These are phyloP conservation scores for Tetraodon nigroviridis DNA, from an alignment of 2,113 vertebrate genomes.

Conservation along the genomic window DNA sequence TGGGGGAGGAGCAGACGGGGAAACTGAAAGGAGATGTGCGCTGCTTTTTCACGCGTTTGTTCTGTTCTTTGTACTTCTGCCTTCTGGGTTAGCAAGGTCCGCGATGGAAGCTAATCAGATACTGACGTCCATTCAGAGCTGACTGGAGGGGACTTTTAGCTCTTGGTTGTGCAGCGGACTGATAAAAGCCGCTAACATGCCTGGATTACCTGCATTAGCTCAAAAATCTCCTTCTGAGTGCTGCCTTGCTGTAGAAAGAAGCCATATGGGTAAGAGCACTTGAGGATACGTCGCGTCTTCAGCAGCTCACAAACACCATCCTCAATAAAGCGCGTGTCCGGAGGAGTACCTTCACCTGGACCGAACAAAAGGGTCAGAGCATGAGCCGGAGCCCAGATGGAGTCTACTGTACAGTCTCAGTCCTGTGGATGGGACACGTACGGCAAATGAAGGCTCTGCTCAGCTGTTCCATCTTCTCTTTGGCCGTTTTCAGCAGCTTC, in stretches of 20 bases:
- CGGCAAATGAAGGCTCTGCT: slow-evolving; percentile 93
- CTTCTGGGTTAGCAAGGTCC: too few species aligned
- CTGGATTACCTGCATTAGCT: slow-evolving; percentile 93
- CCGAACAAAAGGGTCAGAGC: background rate
- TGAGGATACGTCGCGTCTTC: slow-evolving; percentile 95
- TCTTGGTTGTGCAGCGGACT: background rate
- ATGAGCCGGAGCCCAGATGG: background rate
- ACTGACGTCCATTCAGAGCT: too few species aligned
- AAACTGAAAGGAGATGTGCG: background rate
- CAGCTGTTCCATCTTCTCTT: slow-evolving; percentile 99
- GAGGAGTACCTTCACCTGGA: slow-evolving; percentile 88
- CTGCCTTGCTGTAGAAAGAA: slow-evolving; percentile 99
- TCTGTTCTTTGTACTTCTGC: too few species aligned
- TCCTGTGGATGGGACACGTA: slow-evolving; percentile 62
- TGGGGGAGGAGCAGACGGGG: slow-evolving; percentile 5
- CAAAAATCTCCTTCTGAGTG: slow-evolving; percentile 99
- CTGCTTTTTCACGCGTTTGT: too few species aligned
- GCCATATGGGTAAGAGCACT: slow-evolving; percentile 99
- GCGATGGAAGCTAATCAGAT: too few species aligned
- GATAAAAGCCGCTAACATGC: background rate
- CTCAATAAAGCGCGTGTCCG: slow-evolving; percentile 97
- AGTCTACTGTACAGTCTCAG: background rate
- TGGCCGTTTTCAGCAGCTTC: slow-evolving; percentile 96
- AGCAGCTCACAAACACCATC: slow-evolving; percentile 95
- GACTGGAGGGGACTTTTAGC: background rate